These are phyloP conservation scores for Camelus dromedarius DNA, from an alignment of 2,113 vertebrate genomes.

Conservation along the genomic window DNA sequence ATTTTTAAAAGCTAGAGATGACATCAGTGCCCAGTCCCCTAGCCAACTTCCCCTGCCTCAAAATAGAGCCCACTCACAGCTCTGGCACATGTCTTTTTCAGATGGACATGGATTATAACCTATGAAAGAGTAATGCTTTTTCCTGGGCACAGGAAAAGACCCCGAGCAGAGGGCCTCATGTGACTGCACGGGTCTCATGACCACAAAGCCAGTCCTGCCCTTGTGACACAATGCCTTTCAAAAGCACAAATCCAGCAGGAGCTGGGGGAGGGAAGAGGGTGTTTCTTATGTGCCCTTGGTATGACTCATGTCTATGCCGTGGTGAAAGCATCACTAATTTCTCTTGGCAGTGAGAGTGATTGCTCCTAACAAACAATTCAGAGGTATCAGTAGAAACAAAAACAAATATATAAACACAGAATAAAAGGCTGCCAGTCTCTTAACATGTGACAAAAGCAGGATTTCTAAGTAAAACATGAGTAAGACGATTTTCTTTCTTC, in stretches of 20 bases:
- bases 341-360: slow-evolving; percentile 46
- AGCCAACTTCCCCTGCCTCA: no score
- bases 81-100: background rate
- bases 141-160: background rate
- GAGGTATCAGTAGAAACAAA: slow-evolving; percentile 48
- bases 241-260: background rate
- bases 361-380: slow-evolving; percentile 56
- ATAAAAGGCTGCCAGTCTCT: background rate
- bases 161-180: background rate
- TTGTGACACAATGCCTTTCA: background rate
- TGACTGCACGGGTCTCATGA: background rate
- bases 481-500: background rate
- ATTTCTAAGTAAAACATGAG: slow-evolving; percentile 13
- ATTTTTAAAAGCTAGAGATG: background rate
- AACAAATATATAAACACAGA: slow-evolving; percentile 56
- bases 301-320: background rate
- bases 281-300: background rate
- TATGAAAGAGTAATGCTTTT: background rate
- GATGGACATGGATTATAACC: no score
- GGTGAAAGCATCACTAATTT: slow-evolving; percentile 21
- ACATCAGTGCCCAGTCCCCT: background rate
- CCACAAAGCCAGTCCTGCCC: background rate
- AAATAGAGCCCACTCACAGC: background rate
- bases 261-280: rapidly evolving
- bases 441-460: background rate